Evolutionary conservation across 2,113 vertebrate genomes (phyloP).

Genomic region (Phylloscopus trochilus): DNA sequence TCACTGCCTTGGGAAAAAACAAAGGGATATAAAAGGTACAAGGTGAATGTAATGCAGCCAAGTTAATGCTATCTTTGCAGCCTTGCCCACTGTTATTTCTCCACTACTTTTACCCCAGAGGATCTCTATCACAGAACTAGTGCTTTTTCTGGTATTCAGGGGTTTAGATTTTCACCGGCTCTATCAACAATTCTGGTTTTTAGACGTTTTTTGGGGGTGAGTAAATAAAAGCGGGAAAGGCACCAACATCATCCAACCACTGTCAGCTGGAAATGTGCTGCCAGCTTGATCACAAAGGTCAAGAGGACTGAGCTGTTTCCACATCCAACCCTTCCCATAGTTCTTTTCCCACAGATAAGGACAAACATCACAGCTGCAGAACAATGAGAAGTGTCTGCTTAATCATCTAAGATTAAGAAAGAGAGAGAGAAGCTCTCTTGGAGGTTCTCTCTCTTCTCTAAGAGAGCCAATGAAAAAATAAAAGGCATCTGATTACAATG

Average conservation of each 20-base stretch:
- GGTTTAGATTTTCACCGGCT: not conserved
- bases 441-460: no score
- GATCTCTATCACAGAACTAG: not conserved
- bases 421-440: no score
- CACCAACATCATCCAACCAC: not conserved
- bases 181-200: not conserved
- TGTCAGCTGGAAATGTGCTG: not conserved
- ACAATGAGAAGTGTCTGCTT: not conserved
- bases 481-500: not conserved
- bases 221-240: not conserved
- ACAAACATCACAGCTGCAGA: not conserved
- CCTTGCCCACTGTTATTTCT: not conserved
- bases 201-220: rapidly evolving
- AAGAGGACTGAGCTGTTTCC: not conserved
- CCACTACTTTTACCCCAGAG: not conserved
- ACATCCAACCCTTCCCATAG: not conserved
- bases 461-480: not conserved
- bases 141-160: not conserved
- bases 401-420: not conserved
- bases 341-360: not conserved
- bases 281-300: not conserved
- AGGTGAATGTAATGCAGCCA: not conserved
- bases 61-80: not conserved
- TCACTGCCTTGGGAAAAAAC: not conserved
- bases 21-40: not conserved